Evolutionary conservation across 2,113 vertebrate genomes (phyloP).

Genomic region (Thunnus maccoyii): DNA sequence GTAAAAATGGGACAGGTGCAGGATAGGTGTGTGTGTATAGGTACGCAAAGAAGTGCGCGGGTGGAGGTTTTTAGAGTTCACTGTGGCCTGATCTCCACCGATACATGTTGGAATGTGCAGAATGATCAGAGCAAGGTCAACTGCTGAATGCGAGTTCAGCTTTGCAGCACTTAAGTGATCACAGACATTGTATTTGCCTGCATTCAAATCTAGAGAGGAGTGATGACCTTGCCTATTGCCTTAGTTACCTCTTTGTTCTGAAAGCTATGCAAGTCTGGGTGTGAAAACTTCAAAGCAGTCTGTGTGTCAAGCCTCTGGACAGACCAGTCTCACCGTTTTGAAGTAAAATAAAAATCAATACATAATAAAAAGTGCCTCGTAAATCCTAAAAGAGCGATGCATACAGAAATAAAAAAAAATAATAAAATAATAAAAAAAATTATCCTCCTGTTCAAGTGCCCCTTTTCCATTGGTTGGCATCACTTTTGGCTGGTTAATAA

Average conservation of each 20-base stretch:
- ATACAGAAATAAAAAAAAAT: slow-evolving; percentile 73
- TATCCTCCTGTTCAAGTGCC: slow-evolving; percentile 76
- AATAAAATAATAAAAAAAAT: slow-evolving; percentile 59
- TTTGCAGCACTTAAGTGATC: slow-evolving; percentile 75
- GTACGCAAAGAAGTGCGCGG: slow-evolving; percentile 31
- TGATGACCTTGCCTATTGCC: slow-evolving; percentile 70
- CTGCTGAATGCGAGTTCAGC: slow-evolving; percentile 62
- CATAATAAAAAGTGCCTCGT: slow-evolving; percentile 76
- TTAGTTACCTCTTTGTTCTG: slow-evolving; percentile 55
- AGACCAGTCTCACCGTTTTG: slow-evolving; percentile 53
- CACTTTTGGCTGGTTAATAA: slow-evolving; percentile 85
- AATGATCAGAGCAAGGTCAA: slow-evolving; percentile 68
- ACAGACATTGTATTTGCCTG: slow-evolving; percentile 58
- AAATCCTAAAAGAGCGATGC: slow-evolving; percentile 68
- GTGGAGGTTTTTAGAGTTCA: slow-evolving; percentile 32
- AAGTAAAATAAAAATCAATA: slow-evolving; percentile 62
- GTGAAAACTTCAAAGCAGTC: slow-evolving; percentile 43
- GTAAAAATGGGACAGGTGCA: slow-evolving; percentile 30
- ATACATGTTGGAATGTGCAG: slow-evolving; percentile 67
- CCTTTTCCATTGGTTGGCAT: slow-evolving; percentile 78
- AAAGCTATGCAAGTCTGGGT: slow-evolving; percentile 45
- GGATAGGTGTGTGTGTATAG: slow-evolving; percentile 37
- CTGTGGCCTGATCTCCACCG: slow-evolving; percentile 30
- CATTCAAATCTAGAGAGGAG: slow-evolving; percentile 64
- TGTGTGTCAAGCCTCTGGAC: slow-evolving; percentile 42